Evolutionary conservation across 2,888 invertebrate species (phyloP).

Genomic region (Cerceris ruficornis): DNA sequence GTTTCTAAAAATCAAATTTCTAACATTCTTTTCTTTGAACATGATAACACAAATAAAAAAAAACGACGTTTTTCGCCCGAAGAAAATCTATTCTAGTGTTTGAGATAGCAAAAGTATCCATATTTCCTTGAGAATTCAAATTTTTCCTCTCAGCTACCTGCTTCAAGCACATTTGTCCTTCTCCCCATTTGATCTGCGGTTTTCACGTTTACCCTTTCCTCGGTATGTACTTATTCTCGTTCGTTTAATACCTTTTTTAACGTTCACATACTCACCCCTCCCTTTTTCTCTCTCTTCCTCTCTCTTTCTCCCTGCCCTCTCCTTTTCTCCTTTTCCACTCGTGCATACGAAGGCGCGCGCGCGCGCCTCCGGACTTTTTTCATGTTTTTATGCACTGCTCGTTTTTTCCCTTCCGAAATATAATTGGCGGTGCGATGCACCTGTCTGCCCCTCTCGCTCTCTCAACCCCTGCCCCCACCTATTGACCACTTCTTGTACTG

Average conservation of each 20-base stretch:
- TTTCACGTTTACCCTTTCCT: slow-evolving; percentile 33
- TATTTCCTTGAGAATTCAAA: too few relatives aligned
- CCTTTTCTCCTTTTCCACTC: slow-evolving; percentile 43
- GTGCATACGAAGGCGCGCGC: slow-evolving; percentile 41
- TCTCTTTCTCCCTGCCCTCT: slow-evolving; percentile 28
- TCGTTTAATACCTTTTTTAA: slow-evolving; percentile 45
- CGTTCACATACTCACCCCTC: slow-evolving; percentile 14
- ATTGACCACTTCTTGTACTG: slow-evolving; percentile 53
- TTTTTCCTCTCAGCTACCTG: too few relatives aligned
- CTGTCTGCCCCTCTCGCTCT: slow-evolving; percentile 75
- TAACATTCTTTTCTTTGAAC: too few relatives aligned
- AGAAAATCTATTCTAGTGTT: too few relatives aligned
- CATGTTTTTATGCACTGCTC: slow-evolving; percentile 69
- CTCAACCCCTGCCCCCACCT: slow-evolving; percentile 38
- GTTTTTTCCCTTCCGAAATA: slow-evolving; percentile 78
- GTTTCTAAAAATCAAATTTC: too few relatives aligned
- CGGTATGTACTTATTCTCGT: slow-evolving; percentile 29
- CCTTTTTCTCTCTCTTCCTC: slow-evolving; percentile 34
- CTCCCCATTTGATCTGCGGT: slow-evolving; percentile 16
- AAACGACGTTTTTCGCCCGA: too few relatives aligned
- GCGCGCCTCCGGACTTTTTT: slow-evolving; percentile 67
- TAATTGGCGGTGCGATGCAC: slow-evolving; percentile 82
- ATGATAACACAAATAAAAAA: too few relatives aligned
- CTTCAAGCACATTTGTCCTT: background rate
- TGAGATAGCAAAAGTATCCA: too few relatives aligned